Base-by-base conservation (phyloP, 2,113 vertebrate species). In the Callorhinus ursinus region DNA sequence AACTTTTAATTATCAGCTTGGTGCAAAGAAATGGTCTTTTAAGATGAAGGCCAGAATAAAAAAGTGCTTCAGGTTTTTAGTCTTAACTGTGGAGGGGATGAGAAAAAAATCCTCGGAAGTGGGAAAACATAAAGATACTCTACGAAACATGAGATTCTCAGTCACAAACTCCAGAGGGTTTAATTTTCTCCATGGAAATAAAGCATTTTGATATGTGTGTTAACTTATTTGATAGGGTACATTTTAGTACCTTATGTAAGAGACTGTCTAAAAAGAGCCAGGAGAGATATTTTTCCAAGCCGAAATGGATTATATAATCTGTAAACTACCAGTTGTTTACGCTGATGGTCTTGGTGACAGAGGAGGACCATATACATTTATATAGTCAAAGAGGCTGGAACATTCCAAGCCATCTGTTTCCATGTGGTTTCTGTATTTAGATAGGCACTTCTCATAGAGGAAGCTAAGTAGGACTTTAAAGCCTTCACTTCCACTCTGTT, bases 1-100 rank as follows among this genome's bases (percentile, higher is more conserved):
- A 93, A 88, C 84, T 95, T 98, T 82, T 91, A 96, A 95, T 80
- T 88, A 39, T 63, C n/a, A 83, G 33, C 49, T 89, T 79, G 94
- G 81, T 88, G 71, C 84, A 96, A 92, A 97, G 80, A 79, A 95
- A 69, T 31, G 42, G 7, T 85, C 53, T 90, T 96, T 14, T 80
- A 61, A 90, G 82, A 80, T 72, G 59, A 85, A 77, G 72, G 28
- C 39, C 33, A 69, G 88, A 95, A 79, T 72, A 72, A 86, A 87
- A 94, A 86, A 77, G 71, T 72, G 36, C 46, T 90, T 92, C 51
- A 87, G 31, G 42, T 76, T 83, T 92, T 83, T 14, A 53, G n/a
- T 87, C 22, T 96, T 79, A 77, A 80, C 46, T 65, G 7, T 74
- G 83, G 36, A 46, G 19, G 22, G 10, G 46, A 57, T 46, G 36